Evolutionary conservation across 1,140 invertebrate genomes (phyloP).

Genomic region (Ylistrum balloti): DNA sequence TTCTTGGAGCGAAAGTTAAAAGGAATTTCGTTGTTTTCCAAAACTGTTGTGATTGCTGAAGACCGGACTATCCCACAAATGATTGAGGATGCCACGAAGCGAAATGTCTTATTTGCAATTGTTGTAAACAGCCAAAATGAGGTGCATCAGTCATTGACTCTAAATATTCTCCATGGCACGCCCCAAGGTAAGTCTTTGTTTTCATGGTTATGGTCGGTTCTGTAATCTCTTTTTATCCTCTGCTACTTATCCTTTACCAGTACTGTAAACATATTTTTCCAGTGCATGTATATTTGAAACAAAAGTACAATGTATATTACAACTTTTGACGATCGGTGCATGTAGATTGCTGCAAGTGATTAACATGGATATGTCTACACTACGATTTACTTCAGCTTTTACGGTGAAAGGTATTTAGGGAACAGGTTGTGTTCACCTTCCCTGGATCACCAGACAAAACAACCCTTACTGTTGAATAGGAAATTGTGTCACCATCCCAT

Average conservation of each 20-base stretch:
- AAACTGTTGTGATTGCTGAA: conserved; percentile 92
- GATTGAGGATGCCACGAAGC: conserved; percentile 92
- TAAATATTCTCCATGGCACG: conserved; percentile 95
- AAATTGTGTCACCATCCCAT: too few relatives aligned
- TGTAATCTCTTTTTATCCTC: neutral
- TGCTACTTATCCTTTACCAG: neutral
- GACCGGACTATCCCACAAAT: conserved; percentile 93
- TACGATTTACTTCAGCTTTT: too few relatives aligned
- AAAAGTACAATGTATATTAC: too few relatives aligned
- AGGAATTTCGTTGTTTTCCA: conserved; percentile 90
- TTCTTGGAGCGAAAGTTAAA: conserved; percentile 93
- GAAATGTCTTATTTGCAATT: conserved; percentile 94
- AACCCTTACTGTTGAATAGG: too few relatives aligned
- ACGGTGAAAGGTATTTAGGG: too few relatives aligned
- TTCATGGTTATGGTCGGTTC: neutral
- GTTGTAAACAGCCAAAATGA: conserved; percentile 93
- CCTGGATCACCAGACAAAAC: too few relatives aligned
- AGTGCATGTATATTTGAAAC: too few relatives aligned
- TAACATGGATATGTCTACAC: too few relatives aligned
- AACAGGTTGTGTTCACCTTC: too few relatives aligned
- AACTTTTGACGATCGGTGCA: too few relatives aligned
- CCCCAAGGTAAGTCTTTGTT: conserved; percentile 89
- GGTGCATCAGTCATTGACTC: conserved; percentile 91
- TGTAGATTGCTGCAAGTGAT: too few relatives aligned
- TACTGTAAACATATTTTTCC: too few relatives aligned